A percentile compares a stretch with the other conserved stretches of the same genome.
phyloP scores from a whole-genome alignment of 1,140 invertebrate species.

The Nixonia krombeini region DNA sequence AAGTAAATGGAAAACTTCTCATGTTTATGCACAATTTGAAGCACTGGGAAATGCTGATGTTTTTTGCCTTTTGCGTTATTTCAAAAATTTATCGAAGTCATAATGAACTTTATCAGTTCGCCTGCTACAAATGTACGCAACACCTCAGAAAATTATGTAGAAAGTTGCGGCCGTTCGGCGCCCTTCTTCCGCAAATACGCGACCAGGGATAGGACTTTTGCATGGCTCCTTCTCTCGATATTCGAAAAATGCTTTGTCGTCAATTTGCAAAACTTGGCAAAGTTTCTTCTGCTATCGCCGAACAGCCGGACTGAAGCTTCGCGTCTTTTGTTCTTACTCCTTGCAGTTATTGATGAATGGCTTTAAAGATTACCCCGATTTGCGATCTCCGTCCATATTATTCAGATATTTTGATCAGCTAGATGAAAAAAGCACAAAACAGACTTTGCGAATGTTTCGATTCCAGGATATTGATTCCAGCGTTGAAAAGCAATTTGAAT shows the following conservation, averaged over 20 bases:
- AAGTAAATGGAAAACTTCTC: too few species aligned
- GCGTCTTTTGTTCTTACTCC: conserved; percentile 40
- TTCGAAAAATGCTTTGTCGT: conserved; percentile 46
- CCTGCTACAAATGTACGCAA: conserved; percentile 12
- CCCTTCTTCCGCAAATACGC: conserved; percentile 18
- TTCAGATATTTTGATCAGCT: too few species aligned
- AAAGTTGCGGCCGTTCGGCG: conserved; percentile 22
- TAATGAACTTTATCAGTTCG: conserved; percentile 14
- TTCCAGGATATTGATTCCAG: too few species aligned
- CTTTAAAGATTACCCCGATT: conserved; percentile 37
- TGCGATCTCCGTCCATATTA: too few species aligned
- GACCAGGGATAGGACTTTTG: conserved; percentile 35
- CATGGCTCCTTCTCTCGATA: conserved; percentile 40
- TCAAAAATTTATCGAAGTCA: conserved; percentile 9
- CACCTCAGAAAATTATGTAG: conserved; percentile 22
- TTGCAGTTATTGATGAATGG: conserved; percentile 36
- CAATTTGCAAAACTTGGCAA: conserved; percentile 45
- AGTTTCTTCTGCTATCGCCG: conserved; percentile 43
- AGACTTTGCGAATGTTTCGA: too few species aligned
- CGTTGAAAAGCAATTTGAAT: too few species aligned
- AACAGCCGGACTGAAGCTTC: conserved; percentile 38
- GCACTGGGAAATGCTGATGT: too few species aligned
- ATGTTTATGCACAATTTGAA: too few species aligned
- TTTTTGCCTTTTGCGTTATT: too few species aligned
- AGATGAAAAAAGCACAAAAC: too few species aligned